These are phyloP conservation scores for Callospermophilus lateralis DNA, from an alignment of 2,113 vertebrate species.

Conservation along the genomic window DNA sequence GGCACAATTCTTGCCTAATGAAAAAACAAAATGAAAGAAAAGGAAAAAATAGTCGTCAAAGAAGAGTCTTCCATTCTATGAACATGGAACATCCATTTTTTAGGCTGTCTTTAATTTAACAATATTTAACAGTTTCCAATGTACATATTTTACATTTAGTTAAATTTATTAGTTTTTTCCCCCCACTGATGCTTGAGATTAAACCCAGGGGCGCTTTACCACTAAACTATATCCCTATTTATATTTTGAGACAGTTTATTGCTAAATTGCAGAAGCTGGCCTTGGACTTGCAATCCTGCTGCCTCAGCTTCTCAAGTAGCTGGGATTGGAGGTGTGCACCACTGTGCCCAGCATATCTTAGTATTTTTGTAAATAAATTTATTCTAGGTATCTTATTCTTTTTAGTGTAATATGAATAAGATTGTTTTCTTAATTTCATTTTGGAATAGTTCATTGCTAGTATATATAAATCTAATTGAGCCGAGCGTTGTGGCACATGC, in stretches of 20 bases:
- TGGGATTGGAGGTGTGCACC: background rate
- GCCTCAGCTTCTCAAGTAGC: background rate
- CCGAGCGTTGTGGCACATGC: no score
- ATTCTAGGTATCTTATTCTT: background rate
- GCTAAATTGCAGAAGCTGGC: no score
- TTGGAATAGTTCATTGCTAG: background rate
- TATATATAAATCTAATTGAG: background rate
- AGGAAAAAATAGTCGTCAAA: no score
- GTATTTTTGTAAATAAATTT: background rate
- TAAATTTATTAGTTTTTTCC: no score
- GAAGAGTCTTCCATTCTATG: background rate
- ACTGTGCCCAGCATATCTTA: background rate
- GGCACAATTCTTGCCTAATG: background rate
- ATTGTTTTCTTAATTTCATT: background rate
- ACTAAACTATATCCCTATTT: no score
- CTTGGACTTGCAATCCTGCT: background rate
- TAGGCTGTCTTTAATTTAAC: background rate
- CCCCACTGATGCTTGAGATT: no score
- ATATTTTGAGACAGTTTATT: no score
- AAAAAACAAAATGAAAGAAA: background rate
- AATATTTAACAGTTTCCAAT: no score
- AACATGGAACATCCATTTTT: background rate
- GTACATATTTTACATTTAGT: no score
- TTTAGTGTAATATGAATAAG: background rate
- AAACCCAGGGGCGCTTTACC: no score